Evolutionary conservation across 2,797 vertebrate genomes (phyloP).

Genomic region (Poecilia gillii): DNA sequence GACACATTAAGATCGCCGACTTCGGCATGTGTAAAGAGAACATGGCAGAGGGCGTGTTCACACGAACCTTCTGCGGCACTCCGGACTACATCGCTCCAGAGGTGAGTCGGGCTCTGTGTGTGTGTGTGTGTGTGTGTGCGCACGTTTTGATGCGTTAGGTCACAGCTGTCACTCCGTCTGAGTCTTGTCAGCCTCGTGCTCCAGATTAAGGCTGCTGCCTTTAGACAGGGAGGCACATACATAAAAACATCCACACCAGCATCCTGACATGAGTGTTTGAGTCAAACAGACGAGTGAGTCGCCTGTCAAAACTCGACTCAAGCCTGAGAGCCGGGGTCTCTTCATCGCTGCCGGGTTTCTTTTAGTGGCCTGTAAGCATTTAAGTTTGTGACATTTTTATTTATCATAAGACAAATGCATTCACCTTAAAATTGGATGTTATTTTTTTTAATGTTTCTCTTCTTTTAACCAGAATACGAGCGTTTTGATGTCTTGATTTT

Average conservation of each 20-base stretch:
- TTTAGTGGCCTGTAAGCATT: slow-evolving; percentile 3
- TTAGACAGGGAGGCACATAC: slow-evolving; percentile 38
- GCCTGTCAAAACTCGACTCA: slow-evolving; percentile 33
- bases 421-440: neutral
- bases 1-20: slow-evolving; percentile 98
- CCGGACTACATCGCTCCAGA: slow-evolving; percentile 98
- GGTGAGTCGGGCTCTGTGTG: slow-evolving; percentile 69
- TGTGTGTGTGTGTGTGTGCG: neutral
- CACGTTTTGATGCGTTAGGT: slow-evolving; percentile 51
- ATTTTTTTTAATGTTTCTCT: neutral
- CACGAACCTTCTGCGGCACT: slow-evolving; percentile 97
- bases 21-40: slow-evolving; percentile 99
- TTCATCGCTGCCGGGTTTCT: neutral
- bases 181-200: slow-evolving; percentile 59
- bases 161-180: slow-evolving; percentile 52
- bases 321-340: slow-evolving; percentile 26
- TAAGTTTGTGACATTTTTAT: neutral
- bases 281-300: slow-evolving; percentile 43
- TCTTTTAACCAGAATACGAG: neutral
- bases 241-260: neutral
- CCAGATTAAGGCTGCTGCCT: slow-evolving; percentile 67
- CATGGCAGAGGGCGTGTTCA: slow-evolving; percentile 88
- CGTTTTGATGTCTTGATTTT: neutral
- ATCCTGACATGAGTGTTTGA: slow-evolving; percentile 30
- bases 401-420: neutral